Base-by-base conservation (phyloP, 2,888 invertebrate species). In the Caenorhabditis sulstoni region DNA sequence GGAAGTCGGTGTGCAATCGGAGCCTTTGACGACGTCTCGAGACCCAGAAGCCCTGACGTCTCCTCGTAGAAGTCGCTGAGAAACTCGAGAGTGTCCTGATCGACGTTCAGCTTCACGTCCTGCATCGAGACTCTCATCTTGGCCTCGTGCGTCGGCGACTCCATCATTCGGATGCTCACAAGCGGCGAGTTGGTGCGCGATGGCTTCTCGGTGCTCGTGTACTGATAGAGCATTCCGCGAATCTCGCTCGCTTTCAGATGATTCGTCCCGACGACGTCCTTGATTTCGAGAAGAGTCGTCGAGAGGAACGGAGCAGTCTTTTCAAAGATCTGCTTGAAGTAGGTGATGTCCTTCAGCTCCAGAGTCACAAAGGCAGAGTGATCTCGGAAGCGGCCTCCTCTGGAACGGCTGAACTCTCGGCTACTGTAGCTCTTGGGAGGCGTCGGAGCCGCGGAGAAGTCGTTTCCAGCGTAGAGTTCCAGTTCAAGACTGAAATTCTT, bases 61-160 rank as follows among this genome's bases (percentile, higher is more conserved):
- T 75, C 70, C 3, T 80, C 93, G 90, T 95, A 94, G 92, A 95
- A 97, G 41, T 93, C 93, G 75, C 94, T 94, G 78, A 98, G 92
- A 92, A 99, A 99, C 55, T 95, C 93, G 37, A 98, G 91, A 0
- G 98, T 95, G 91, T 97, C 97, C 90, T 99, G 99, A 91, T 99
- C 98, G 66, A 99, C 94, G 91, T 98, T 96, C 79, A 99, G 93
- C 83, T 96, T 93, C 67, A 99, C 92, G 0, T 97, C 98, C 82
- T 96, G 92, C 64, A 97, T 91, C 18, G 81, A 81, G 0, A 86
- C 64, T 39, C 85, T 77, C 50, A 88, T 58, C 65, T 83, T 86
- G 9, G 83, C 87, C 41, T 87, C 88, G 3, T 79, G 29, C 66
- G 11, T 55, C 16, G 22, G 85, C 12, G 85, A 82, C 58, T 87